Evolutionary conservation across 2,113 vertebrate genomes (phyloP), one percentile per base, ranked within the genome.

Genomic region (Semnornis frantzii): DNA sequence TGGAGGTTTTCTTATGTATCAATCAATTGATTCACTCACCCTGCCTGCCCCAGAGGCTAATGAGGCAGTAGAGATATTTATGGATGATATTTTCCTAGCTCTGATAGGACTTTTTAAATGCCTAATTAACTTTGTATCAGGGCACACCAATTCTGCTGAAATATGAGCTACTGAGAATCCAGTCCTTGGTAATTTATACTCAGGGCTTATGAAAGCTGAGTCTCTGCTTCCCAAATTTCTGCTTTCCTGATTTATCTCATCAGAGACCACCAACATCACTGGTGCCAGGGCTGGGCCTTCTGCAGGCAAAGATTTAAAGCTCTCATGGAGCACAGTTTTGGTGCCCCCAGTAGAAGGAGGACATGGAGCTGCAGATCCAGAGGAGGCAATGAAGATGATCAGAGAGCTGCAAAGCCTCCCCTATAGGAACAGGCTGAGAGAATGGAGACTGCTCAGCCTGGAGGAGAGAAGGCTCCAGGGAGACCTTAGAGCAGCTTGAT

Each of bases 21-120:
- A 74, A 92, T 92, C 16, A 74, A 65, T 64, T 75, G 73, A 79
- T 82, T 86, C 72, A 50, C 54, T 72, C 3, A 12, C 48, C 48
- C 76, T 63, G n/a, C 66, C 50, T 82, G 82, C 85, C 76, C 66
- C 83, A 63, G 93, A 90, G 88, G 73, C 88, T 69, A 77, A 90
- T 75, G 90, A 88, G 62, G 81, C 63, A 78, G n/a, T 10, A 48
- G 80, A 69, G 84, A 89, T 52, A 76, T 73, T 58, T 90, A 90
- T 82, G 74, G 85, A 75, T 94, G 70, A 76, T 78, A 84, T 89
- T 93, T 95, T 71, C 28, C 63, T 30, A 50, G 52, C 50, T 82
- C 86, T 86, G 83, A 87, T 84, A 74, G 86, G 78, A 62, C 74
- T 92, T 57, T 63, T 91, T 69, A 7, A 86, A 63, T 84, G 58